Conservation (phyloP, 2,113 vertebrate genomes). For the Turnix velox region DNA sequence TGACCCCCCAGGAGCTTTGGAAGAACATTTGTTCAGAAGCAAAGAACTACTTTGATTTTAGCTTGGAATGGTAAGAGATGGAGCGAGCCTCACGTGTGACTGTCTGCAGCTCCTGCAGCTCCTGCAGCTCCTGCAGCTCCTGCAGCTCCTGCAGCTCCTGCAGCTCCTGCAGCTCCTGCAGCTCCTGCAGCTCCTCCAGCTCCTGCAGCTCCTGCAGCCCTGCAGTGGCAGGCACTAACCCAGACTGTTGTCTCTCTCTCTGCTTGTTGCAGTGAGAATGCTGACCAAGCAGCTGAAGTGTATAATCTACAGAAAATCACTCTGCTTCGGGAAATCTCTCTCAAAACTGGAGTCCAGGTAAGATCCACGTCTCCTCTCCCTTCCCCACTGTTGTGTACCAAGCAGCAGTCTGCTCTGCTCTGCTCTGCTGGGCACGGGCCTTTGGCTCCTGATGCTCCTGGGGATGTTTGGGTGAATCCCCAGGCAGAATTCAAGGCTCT, state of each 20-base stretch:
- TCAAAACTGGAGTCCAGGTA: constrained; percentile 97
- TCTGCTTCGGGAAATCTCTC: constrained; percentile 91
- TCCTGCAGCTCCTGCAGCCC: too few relatives aligned
- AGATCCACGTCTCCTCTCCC: neutral
- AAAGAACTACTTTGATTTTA: constrained; percentile 89
- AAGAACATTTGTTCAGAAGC: constrained; percentile 90
- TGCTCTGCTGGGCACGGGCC: too few relatives aligned
- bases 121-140: too few relatives aligned
- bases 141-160: too few relatives aligned
- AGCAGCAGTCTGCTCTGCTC: neutral
- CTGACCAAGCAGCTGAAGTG: constrained; percentile 91
- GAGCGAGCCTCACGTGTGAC: neutral
- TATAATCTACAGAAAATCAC: constrained; percentile 93
- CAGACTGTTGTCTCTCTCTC: too few relatives aligned
- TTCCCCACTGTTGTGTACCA: neutral
- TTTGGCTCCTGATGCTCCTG: neutral
- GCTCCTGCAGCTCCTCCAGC: too few relatives aligned
- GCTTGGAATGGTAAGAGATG: constrained; percentile 88
- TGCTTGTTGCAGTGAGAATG: constrained; percentile 81
- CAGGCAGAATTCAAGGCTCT: neutral
- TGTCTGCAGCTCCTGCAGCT: neutral
- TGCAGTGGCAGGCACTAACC: too few relatives aligned
- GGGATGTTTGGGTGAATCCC: neutral
- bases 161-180: too few relatives aligned
- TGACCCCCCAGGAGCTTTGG: constrained; percentile 94